Evolutionary conservation across 2,888 invertebrate genomes (phyloP), one percentile per base, ranked within the genome.

Genomic region (Idaea biselata): DNA sequence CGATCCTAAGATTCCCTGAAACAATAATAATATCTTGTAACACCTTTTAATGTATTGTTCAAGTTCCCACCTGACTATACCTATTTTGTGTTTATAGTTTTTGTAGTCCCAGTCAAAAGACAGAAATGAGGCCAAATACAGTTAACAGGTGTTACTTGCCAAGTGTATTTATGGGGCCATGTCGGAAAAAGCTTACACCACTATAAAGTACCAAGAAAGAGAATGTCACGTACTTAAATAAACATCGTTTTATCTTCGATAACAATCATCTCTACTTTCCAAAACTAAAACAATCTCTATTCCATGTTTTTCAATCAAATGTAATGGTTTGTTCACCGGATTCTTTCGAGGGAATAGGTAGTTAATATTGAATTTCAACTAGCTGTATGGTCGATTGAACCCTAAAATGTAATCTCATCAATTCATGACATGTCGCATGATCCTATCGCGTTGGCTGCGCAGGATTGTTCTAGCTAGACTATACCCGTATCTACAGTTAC

Each of bases 391-490:
- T 44, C 44, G 44, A 11, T 44, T 44, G 44, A 44, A 44, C 7
- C 44, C 44, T 44, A 14, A 25, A 58, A 68, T 64, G 63, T 63
- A 64, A 72, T 65, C 66, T 85, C 75, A 88, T 89, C 80, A 86
- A 90, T 90, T 84, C 89, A 86, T 84, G 83, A 87, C 88, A 76
- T 87, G 89, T 87, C 85, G 82, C 78, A 74, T 75, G 85, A 85
- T 86, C 76, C 82, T 83, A 86, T 84, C 86, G 81, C 77, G 69
- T 70, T 73, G 76, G 78, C 63, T 75, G 82, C 83, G 72, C 81
- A 89, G 90, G 89, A 89, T 86, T 87, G 86, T 91, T 90, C 89
- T 90, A 90, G 89, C 89, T 90, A 90, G 89, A 84, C 88, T 83
- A 86, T 78, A 82, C 82, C 79, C 80, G 76, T 86, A 25, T 25